A percentile compares a stretch with the other conserved stretches of the same genome.
Conservation (phyloP, 1,140 invertebrate species). For the Anastrepha ludens region DNA sequence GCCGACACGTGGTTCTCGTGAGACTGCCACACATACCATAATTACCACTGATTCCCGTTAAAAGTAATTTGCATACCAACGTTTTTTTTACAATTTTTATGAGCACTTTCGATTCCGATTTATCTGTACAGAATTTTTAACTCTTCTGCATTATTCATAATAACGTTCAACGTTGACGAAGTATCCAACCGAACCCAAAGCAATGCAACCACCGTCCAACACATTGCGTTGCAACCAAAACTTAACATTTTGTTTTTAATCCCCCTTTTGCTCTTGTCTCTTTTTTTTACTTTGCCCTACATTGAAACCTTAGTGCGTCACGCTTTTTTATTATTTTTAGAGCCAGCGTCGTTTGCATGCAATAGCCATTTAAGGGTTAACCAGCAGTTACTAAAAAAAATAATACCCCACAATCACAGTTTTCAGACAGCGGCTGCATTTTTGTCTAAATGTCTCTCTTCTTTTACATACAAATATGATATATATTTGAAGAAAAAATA, state of each 20-base stretch:
- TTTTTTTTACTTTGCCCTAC: too few relatives aligned
- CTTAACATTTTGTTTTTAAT: too few relatives aligned
- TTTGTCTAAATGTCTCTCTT: too few relatives aligned
- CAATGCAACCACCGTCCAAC: too few relatives aligned
- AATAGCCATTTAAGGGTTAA: constrained; percentile 49
- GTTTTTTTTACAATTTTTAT: constrained; percentile 35
- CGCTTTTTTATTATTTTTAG: constrained; percentile 1
- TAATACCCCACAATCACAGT: constrained; percentile 40
- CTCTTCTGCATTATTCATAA: not conserved
- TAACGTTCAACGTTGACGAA: not conserved
- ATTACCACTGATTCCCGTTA: constrained; percentile 53
- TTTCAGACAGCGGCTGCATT: not conserved
- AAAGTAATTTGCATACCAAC: constrained; percentile 55
- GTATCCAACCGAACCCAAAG: constrained; percentile 20
- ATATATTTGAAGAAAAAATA: too few relatives aligned
- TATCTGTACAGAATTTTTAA: constrained; percentile 39
- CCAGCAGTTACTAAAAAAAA: constrained; percentile 30
- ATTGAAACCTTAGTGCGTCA: too few relatives aligned
- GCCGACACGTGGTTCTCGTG: not conserved
- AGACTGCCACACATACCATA: not conserved
- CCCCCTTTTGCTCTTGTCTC: too few relatives aligned
- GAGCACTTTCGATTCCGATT: not conserved
- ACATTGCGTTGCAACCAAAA: too few relatives aligned
- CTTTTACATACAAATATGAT: too few relatives aligned
- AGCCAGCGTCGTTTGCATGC: not conserved